phyloP scores from a whole-genome alignment of 2,888 invertebrate species.

The Drosophila austrosaltans region DNA sequence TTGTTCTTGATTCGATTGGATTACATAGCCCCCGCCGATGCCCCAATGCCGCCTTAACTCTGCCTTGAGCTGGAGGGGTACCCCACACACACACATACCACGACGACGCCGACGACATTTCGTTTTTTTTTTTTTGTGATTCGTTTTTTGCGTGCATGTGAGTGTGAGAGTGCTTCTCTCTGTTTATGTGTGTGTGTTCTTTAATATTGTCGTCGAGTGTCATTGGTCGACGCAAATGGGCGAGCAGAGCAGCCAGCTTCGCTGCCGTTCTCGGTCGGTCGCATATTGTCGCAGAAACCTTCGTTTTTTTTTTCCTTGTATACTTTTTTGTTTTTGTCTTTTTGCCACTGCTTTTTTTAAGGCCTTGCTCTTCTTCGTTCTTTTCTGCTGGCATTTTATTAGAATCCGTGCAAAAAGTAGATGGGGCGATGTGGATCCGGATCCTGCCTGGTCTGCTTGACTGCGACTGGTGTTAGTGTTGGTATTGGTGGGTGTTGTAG shows the following conservation, averaged over 20 bases:
- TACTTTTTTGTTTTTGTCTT: constrained; percentile 16
- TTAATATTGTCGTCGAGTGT: constrained; percentile 83
- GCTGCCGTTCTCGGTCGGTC: constrained; percentile 38
- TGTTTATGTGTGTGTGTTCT: constrained; percentile 50
- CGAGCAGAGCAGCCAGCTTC: constrained; percentile 52
- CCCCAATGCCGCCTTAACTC: constrained; percentile 30
- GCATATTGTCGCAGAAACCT: constrained; percentile 68
- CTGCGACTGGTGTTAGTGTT: constrained; percentile 2
- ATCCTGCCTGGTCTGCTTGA: constrained; percentile 7
- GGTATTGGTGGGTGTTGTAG: constrained; percentile 7
- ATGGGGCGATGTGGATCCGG: constrained; percentile 6
- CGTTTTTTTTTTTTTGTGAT: constrained; percentile 70
- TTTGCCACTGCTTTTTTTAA: constrained; percentile 22
- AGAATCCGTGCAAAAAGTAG: constrained; percentile 49
- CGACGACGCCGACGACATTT: constrained; percentile 65
- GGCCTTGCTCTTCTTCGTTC: not conserved
- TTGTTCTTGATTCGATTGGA: constrained; percentile 72
- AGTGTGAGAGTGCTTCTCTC: constrained; percentile 28
- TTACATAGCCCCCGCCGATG: constrained; percentile 58
- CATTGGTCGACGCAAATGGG: constrained; percentile 80
- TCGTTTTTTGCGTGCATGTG: constrained; percentile 58
- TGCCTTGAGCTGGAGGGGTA: constrained; percentile 10
- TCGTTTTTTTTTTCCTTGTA: constrained; percentile 33
- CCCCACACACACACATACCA: constrained; percentile 17
- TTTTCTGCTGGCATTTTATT: constrained; percentile 51